Evolutionary conservation across 2,888 invertebrate species (phyloP), one percentile per base, ranked within the genome.

Genomic region (Agrochola lota): DNA sequence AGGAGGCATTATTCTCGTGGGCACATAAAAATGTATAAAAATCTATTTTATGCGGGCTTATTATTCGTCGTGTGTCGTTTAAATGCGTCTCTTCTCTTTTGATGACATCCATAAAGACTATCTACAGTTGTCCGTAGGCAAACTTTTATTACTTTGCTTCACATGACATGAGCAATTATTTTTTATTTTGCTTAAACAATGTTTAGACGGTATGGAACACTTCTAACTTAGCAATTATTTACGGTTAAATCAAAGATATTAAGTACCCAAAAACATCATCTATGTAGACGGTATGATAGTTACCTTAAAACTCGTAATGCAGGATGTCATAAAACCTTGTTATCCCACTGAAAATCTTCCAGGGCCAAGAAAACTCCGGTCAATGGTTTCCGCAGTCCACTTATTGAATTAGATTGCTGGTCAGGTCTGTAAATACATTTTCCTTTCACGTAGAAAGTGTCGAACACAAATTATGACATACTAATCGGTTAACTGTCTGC

Each of bases 41-140:
- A 89, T 90, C 86, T 87, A 90, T 90, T 90, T 87, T 87, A 93
- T 92, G 91, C 91, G 92, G 92, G 92, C 90, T 92, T 93, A 93
- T 92, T 93, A 93, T 94, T 93, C 92, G 82, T 88, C 79, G 85
- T 84, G 90, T 91, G 91, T 93, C 88, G 88, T 90, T 90, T 89
- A 87, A 90, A 89, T 90, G 89, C 90, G 89, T 86, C 87, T 91
- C 85, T 91, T 90, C 91, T 90, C 88, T 88, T 84, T 83, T 90
- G 89, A 91, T 91, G 89, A 89, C 84, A 83, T 88, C 85, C 82
- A 84, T 88, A 88, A 89, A 89, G 86, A 85, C 78, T 85, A 87
- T 80, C 83, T 78, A 83, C 74, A 84, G 78, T 83, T 80, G 70
- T 75, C 85, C 87, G 80, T 75, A 82, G 78, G 71, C 77, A 86